A percentile compares a stretch with the other conserved stretches of the same genome.
phyloP scores from a whole-genome alignment of 2,888 invertebrate genomes.

The Eubasilissa splendida region DNA sequence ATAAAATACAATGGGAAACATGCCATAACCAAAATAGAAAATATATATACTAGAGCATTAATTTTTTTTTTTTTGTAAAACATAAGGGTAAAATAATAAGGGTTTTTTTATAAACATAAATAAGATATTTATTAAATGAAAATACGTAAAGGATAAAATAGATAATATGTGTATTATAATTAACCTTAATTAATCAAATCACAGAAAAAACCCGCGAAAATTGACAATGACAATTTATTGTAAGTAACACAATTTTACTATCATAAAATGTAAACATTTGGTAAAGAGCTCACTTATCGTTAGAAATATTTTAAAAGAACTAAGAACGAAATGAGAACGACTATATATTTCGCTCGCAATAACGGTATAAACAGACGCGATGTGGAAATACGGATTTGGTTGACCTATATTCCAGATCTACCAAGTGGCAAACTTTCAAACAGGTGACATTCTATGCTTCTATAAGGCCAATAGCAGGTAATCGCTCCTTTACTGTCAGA shows the following conservation, averaged over 20 bases:
- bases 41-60: too few relatives aligned
- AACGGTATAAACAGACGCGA: conserved; percentile 52
- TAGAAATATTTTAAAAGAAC: conserved; percentile 29
- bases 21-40: too few relatives aligned
- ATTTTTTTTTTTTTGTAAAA: too few relatives aligned
- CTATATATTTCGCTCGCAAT: conserved; percentile 49
- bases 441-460: conserved; percentile 53
- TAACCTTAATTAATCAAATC: too few relatives aligned
- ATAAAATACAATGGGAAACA: too few relatives aligned
- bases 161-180: too few relatives aligned
- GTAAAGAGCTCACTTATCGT: conserved; percentile 4
- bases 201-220: conserved; percentile 1
- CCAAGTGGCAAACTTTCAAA: conserved; percentile 55
- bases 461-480: conserved; percentile 45
- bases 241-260: conserved; percentile 21
- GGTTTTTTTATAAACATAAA: too few relatives aligned
- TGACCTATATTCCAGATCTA: conserved; percentile 55
- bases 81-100: too few relatives aligned
- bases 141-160: too few relatives aligned
- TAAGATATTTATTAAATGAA: too few relatives aligned
- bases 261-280: conserved; percentile 26
- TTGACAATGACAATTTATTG: background rate
- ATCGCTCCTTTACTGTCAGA: conserved; percentile 45
- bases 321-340: conserved; percentile 34
- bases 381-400: conserved; percentile 55